Conservation (phyloP, 2,113 vertebrate species). For the Pleuronectes platessa region DNA sequence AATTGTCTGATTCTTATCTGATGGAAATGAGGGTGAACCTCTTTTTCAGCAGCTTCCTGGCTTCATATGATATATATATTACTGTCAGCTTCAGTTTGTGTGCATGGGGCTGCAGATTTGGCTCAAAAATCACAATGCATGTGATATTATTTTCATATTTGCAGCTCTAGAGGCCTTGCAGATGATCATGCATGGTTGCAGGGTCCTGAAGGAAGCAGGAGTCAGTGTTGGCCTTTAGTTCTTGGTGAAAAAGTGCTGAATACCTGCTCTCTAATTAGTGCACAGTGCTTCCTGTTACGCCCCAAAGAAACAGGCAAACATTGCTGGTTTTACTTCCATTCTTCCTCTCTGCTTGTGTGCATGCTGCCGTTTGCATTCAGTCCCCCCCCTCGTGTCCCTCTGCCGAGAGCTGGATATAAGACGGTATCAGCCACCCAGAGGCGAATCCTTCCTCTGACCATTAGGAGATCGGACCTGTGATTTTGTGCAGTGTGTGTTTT, state of each 20-base stretch:
- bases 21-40: neutral
- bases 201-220: neutral
- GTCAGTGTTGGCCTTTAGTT: neutral
- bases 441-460: slow-evolving; percentile 3
- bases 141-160: neutral
- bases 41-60: neutral
- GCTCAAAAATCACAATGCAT: too few species aligned
- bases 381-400: slow-evolving; percentile 1
- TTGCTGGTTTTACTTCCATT: neutral
- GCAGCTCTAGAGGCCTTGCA: neutral
- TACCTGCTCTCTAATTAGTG: neutral
- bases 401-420: slow-evolving; percentile 11
- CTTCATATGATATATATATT: neutral
- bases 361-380: neutral
- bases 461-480: slow-evolving; percentile 23
- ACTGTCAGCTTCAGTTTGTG: neutral
- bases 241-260: neutral
- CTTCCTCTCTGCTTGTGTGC: neutral
- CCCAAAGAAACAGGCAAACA: neutral
- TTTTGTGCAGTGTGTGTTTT: slow-evolving; percentile 20
- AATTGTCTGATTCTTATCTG: too few species aligned
- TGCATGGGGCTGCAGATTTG: neutral
- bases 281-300: neutral
- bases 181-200: neutral
- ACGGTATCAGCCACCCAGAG: slow-evolving; percentile 20